Evolutionary conservation across 2,888 invertebrate genomes (phyloP), one percentile per base, ranked within the genome.

Genomic region (Rotaria sp.): DNA sequence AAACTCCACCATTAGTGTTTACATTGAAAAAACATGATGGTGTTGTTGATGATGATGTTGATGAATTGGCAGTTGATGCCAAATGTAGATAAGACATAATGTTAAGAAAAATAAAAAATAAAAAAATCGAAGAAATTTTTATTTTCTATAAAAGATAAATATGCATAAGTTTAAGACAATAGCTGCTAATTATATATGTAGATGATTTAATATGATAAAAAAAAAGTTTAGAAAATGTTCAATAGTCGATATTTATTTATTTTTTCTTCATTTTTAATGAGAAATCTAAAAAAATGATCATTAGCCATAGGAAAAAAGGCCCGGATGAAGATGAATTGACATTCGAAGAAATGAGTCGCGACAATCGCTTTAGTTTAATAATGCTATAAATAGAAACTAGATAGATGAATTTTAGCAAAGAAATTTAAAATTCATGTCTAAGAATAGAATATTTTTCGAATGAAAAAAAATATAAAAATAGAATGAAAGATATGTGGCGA

Each of bases 321-420:
- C 67, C 67, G 35, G 67, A 67, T 67, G 67, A 11, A 21, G 67
- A 67, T 67, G 67, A 67, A 67, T 67, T 67, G 67, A 35, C 67
- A 67, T 67, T 67, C 67, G 67, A 67, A 67, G 35, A 38, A 67
- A 67, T 67, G 67, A 67, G 67, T 67, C 67, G 67, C 67, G 35
- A 67, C 67, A 67, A 38, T 67, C 67, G 30, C 67, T 67, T 67
- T 21, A 67, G 3, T 67, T 35, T 7, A 35, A 35, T 15, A 35
- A 35, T 21, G 35, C 18, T 18, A 35, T 67, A 5, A 38, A 15
- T 35, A 13, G 15, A 18, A 13, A 18, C 18, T 3, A 2, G 2
- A 30, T 15, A 18, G 15, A 18, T 35, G 4, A 35, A 30, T 67
- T 67, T 67, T 35, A 13, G 18, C 3, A 50, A 50, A 50, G 50